These are phyloP conservation scores for Cheilinus undulatus DNA, from an alignment of 2,113 vertebrate species.

Conservation along the genomic window DNA sequence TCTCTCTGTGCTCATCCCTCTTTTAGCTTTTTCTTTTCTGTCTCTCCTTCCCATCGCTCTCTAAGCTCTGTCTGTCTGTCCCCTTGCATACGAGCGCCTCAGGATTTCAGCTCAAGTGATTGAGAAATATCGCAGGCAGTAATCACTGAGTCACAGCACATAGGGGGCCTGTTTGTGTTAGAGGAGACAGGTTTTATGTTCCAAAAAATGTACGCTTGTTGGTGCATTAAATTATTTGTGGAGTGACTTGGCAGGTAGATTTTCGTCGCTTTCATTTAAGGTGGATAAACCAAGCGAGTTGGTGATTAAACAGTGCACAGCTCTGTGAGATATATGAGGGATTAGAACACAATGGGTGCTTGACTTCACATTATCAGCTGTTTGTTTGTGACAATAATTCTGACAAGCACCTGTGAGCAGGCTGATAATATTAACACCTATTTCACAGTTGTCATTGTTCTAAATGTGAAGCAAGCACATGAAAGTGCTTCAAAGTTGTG, in stretches of 20 bases:
- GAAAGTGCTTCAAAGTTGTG: conserved; percentile 10
- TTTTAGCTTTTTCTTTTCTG: background rate
- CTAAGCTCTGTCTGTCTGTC: conserved; percentile 37
- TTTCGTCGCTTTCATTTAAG: conserved; percentile 16
- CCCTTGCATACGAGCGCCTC: conserved; percentile 20
- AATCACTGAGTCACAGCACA: conserved; percentile 64
- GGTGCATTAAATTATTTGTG: conserved; percentile 49
- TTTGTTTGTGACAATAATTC: conserved; percentile 36
- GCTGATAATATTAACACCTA: conserved; percentile 3
- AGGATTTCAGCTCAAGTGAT: conserved; percentile 59
- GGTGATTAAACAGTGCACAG: conserved; percentile 4
- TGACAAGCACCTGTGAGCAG: conserved; percentile 16
- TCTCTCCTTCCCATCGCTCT: background rate
- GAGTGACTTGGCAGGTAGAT: conserved; percentile 25
- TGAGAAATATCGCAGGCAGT: conserved; percentile 61
- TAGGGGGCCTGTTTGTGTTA: conserved; percentile 56
- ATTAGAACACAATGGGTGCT: conserved; percentile 33
- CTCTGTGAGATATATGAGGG: conserved; percentile 5
- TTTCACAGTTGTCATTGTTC: conserved; percentile 7
- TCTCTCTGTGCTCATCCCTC: conserved; percentile 32
- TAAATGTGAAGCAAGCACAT: conserved; percentile 4
- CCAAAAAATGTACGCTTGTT: conserved; percentile 52
- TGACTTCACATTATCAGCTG: conserved; percentile 44
- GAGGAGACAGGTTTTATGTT: conserved; percentile 58
- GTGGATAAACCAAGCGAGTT: background rate